These are phyloP conservation scores for Halcyon leucocephala DNA, from an alignment of 2,797 vertebrate genomes.

Conservation along the genomic window DNA sequence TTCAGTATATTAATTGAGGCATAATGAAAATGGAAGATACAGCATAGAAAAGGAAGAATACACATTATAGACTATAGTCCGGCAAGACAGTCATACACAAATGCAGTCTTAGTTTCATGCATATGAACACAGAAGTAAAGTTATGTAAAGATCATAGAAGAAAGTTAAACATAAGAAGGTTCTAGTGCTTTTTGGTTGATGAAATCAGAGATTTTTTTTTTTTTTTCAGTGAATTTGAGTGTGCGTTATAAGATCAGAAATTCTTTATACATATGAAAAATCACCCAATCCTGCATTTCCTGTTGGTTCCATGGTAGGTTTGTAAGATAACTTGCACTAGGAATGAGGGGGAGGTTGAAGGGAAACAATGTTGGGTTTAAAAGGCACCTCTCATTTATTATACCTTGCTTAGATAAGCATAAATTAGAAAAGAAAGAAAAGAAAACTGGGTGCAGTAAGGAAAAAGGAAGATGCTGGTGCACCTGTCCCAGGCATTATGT, in stretches of 20 bases:
- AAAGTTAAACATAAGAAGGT: neutral
- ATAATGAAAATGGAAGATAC: constrained; percentile 51
- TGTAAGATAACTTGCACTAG: neutral
- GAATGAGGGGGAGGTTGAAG: neutral
- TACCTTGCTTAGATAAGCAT: neutral
- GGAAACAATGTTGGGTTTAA: neutral
- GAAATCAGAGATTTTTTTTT: neutral
- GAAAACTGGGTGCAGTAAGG: neutral
- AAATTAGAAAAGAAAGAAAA: neutral
- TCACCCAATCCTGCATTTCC: neutral
- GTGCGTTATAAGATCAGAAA: neutral
- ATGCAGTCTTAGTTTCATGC: neutral
- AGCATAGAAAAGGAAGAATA: neutral
- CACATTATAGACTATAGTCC: neutral
- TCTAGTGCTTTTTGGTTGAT: neutral
- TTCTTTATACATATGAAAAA: neutral
- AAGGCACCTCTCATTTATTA: neutral
- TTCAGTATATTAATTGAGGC: constrained; percentile 60
- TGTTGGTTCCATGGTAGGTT: neutral
- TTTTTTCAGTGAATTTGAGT: neutral
- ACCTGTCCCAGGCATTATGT: neutral
- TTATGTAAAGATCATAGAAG: neutral
- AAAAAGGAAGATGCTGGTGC: neutral
- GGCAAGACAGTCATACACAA: neutral
- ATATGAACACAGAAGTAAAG: neutral